Evolutionary conservation across 2,797 vertebrate genomes (phyloP), one percentile per base, ranked within the genome.

Genomic region (Sebastes steindachneri): DNA sequence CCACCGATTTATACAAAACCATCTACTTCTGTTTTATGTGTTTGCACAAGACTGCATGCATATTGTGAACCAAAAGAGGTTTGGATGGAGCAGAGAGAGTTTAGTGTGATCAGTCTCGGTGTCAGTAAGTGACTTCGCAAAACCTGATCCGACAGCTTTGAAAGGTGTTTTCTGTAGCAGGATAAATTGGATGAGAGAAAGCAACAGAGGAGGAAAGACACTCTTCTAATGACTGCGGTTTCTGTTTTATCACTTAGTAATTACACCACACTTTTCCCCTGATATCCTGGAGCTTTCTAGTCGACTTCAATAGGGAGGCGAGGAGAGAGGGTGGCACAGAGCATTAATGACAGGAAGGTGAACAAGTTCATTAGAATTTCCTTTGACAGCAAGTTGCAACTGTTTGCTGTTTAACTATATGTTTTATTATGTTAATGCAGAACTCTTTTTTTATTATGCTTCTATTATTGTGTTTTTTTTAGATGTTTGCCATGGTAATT

Each of bases 211-310:
- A 79, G 19, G 21, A 69, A 80, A 77, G 31, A 74, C 57, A 48
- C 14, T 5, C 17, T 28, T 60, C 41, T 84, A 78, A 88, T 77
- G 69, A 85, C 33, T 68, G 53, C 11, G 15, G 68, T 29, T 74
- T 77, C 69, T 65, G 65, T 75, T 87, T 82, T 80, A 65, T 78
- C 35, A 41, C 70, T 76, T 51, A 71, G 73, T 80, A 80, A 88
- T 88, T 86, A 86, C 73, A 26, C 60, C 28, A 51, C 68, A 68
- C 9, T 84, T 54, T 57, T 33, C 58, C 66, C 82, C 63, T 83
- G 72, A 81, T 68, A 71, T 79, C 48, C 58, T 35, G 12, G n/a
- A 33, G 57, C 81, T 86, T 83, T 85, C 68, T 84, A 68, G 62
- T 80, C 57, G 0, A 66, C 73, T 75, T 72, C 77, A 84, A 72